Conservation (phyloP, 2,888 invertebrate genomes). For the Tubiluchus corallicola region DNA sequence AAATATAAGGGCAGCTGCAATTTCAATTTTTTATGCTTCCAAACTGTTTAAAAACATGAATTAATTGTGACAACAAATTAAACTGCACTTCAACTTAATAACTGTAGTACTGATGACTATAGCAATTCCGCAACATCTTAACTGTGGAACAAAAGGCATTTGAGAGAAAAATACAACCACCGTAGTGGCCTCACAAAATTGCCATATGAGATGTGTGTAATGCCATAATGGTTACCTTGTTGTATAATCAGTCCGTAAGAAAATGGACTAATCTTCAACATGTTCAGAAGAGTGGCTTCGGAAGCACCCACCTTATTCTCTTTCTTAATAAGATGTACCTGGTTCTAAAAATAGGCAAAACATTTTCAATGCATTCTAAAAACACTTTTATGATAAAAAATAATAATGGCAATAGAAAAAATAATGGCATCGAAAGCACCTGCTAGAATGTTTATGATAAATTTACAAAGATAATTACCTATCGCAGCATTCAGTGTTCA, state of each 20-base stretch:
- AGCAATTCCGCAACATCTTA: too few relatives aligned
- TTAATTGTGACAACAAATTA: too few relatives aligned
- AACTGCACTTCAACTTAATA: too few relatives aligned
- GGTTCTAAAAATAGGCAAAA: conserved; percentile 28
- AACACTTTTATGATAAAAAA: neutral
- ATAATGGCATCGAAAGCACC: neutral
- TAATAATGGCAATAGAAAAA: conserved; percentile 10
- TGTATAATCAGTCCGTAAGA: conserved; percentile 83
- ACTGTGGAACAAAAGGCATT: conserved; percentile 14
- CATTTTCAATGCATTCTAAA: neutral
- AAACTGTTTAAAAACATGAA: too few relatives aligned
- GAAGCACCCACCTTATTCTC: conserved; percentile 98
- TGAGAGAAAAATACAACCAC: conserved; percentile 4
- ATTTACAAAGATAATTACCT: too few relatives aligned
- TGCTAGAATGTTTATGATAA: too few relatives aligned
- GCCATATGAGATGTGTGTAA: too few relatives aligned
- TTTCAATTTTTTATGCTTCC: too few relatives aligned
- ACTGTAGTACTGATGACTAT: too few relatives aligned
- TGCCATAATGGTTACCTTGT: conserved; percentile 38
- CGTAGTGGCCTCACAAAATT: neutral
- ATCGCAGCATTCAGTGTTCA: too few relatives aligned
- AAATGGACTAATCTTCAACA: conserved; percentile 99
- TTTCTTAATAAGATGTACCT: conserved; percentile 42
- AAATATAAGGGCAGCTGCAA: too few relatives aligned
- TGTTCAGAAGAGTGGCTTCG: conserved; percentile 93